A percentile compares a stretch with the other conserved stretches of the same genome.
These are phyloP conservation scores for Deroptyus accipitrinus DNA, from an alignment of 2,113 vertebrate genomes.

Conservation along the genomic window DNA sequence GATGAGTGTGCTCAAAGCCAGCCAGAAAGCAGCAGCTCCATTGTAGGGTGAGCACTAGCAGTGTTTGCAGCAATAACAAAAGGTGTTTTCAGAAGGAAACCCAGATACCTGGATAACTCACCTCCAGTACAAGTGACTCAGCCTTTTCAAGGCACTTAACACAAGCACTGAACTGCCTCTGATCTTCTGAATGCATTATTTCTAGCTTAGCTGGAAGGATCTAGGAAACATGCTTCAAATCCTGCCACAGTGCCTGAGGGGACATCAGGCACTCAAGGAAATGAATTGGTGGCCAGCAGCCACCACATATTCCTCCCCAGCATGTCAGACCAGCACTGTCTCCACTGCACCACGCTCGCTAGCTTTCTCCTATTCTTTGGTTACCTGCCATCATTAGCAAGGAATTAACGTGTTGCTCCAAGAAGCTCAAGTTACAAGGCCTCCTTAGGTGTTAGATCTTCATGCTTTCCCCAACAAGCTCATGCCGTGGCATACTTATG, in stretches of 20 bases:
- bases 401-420: fast-evolving
- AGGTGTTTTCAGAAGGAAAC: neutral
- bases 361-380: neutral
- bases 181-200: neutral
- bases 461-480: fast-evolving
- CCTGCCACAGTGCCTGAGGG: neutral
- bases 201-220: neutral
- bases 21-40: neutral
- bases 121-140: neutral
- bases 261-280: neutral
- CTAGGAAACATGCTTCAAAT: neutral
- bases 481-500: fast-evolving
- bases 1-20: neutral
- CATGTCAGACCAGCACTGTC: fast-evolving
- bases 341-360: fast-evolving
- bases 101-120: neutral
- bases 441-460: neutral
- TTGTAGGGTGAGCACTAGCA: neutral
- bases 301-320: fast-evolving
- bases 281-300: fast-evolving
- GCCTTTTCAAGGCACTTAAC: neutral
- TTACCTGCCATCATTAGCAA: fast-evolving
- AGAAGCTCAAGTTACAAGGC: neutral
- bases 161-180: neutral
- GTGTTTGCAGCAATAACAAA: fast-evolving